Evolutionary conservation across 2,797 vertebrate species (phyloP).

Genomic region (Megaceryle alcyon): DNA sequence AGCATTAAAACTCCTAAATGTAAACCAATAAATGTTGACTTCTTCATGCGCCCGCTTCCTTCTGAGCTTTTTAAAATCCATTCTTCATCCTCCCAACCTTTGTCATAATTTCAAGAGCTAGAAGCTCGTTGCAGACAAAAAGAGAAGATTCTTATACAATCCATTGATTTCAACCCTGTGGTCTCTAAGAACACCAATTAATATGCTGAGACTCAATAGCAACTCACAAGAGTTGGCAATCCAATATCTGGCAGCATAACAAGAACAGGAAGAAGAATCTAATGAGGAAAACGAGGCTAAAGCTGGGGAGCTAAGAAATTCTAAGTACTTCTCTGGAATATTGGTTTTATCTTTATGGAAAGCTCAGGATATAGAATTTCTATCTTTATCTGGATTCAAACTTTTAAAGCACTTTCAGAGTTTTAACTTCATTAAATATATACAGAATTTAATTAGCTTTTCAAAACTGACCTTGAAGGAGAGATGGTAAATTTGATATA

Average conservation of each 20-base stretch:
- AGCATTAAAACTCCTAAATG: background rate
- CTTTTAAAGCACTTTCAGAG: background rate
- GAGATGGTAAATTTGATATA: background rate
- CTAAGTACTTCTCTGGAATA: background rate
- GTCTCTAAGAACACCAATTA: background rate
- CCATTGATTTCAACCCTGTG: conserved; percentile 11
- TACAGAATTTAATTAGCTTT: background rate
- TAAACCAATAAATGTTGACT: background rate
- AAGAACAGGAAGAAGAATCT: background rate
- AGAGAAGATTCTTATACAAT: background rate
- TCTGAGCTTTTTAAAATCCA: background rate
- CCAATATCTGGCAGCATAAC: background rate
- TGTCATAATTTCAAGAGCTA: background rate
- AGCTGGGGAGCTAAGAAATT: background rate
- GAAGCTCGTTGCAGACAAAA: background rate
- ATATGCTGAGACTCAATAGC: conserved; percentile 1
- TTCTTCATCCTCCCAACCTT: background rate
- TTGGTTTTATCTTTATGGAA: background rate
- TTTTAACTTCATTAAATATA: background rate
- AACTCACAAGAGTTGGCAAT: background rate
- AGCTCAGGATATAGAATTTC: background rate
- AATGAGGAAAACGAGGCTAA: conserved; percentile 17
- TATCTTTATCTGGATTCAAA: background rate
- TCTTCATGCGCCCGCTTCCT: background rate
- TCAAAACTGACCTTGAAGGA: background rate